Conservation (phyloP, 2,888 invertebrate genomes). For the Ochropacha duplaris region DNA sequence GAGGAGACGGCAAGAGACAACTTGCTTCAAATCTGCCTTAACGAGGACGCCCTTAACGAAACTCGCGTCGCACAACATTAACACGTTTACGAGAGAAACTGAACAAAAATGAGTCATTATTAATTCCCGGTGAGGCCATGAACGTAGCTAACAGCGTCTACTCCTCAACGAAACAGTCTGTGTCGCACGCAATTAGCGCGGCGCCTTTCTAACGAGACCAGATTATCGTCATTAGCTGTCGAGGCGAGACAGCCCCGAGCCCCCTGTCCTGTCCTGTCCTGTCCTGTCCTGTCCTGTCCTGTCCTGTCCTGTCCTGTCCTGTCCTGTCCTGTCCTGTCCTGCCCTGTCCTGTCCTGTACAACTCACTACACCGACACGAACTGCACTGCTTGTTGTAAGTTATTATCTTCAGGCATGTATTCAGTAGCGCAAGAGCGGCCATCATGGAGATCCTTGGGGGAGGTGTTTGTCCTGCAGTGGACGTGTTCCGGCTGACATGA, state of each 20-base stretch:
- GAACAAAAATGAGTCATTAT: conserved; percentile 1
- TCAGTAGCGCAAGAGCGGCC: too few relatives aligned
- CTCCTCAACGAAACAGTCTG: neutral
- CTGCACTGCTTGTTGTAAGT: too few relatives aligned
- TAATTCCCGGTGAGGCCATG: neutral
- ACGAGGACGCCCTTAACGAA: conserved; percentile 3
- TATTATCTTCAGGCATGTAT: neutral
- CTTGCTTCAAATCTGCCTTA: conserved; percentile 3
- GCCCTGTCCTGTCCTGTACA: too few relatives aligned
- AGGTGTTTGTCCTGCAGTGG: too few relatives aligned
- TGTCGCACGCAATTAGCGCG: conserved; percentile 4
- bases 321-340: too few relatives aligned
- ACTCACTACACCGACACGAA: too few relatives aligned
- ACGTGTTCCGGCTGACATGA: too few relatives aligned
- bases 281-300: too few relatives aligned
- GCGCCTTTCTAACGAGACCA: neutral
- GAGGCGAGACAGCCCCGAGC: neutral
- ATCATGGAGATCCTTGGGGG: too few relatives aligned
- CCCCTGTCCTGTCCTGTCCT: too few relatives aligned
- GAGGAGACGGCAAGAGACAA: neutral
- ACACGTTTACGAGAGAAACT: neutral
- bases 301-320: too few relatives aligned
- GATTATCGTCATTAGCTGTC: conserved; percentile 3
- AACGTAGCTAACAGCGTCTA: neutral
- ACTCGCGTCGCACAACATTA: neutral